Evolutionary conservation across 2,797 vertebrate species (phyloP).

Genomic region (Holocentrus rufus): DNA sequence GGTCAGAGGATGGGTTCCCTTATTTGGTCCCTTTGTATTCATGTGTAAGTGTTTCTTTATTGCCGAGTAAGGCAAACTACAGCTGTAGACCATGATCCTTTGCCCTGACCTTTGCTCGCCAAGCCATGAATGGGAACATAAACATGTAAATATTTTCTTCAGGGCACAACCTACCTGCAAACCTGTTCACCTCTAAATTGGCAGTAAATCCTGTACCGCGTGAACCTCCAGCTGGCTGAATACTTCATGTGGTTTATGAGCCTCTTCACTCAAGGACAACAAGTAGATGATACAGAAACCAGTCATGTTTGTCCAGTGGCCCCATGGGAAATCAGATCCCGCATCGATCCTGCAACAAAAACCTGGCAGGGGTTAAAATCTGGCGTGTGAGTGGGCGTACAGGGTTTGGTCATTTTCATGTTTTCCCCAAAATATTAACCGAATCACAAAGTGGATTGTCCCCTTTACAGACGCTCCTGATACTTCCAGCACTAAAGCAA

Average conservation of each 20-base stretch:
- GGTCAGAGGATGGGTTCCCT: slow-evolving; percentile 24
- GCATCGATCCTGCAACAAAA: slow-evolving; percentile 17
- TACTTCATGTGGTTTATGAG: slow-evolving; percentile 54
- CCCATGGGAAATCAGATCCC: neutral
- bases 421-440: slow-evolving; percentile 34
- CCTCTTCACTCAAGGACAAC: slow-evolving; percentile 44
- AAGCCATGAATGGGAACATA: slow-evolving; percentile 29
- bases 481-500: too few species aligned
- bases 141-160: slow-evolving; percentile 42
- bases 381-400: neutral
- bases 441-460: slow-evolving; percentile 6
- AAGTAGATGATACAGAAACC: slow-evolving; percentile 36
- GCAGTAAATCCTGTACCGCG: slow-evolving; percentile 36
- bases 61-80: slow-evolving; percentile 38
- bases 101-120: slow-evolving; percentile 55
- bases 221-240: slow-evolving; percentile 49
- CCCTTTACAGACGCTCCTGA: too few species aligned
- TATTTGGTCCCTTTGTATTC: slow-evolving; percentile 1
- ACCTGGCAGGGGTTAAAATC: slow-evolving; percentile 27
- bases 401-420: neutral
- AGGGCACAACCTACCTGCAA: slow-evolving; percentile 29
- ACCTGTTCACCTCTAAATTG: slow-evolving; percentile 24
- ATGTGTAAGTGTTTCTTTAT: neutral
- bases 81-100: slow-evolving; percentile 25
- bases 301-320: slow-evolving; percentile 11